Conservation (phyloP, 2,113 vertebrate genomes). For the Mesembrinibis cayennensis region DNA sequence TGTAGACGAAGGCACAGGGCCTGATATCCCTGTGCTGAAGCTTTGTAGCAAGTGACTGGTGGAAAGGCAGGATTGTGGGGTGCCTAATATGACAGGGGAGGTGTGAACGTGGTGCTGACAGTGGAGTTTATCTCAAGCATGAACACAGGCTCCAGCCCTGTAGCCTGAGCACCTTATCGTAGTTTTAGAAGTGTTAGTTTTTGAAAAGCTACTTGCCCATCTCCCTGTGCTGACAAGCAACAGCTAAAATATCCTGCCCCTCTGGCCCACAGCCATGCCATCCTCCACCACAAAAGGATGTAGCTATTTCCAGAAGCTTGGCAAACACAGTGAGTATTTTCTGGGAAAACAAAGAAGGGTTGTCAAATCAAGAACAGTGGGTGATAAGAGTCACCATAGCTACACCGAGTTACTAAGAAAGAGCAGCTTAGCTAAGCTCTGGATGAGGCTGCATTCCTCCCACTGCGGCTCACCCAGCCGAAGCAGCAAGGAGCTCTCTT, state of each 20-base stretch:
- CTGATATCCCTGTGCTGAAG: not conserved
- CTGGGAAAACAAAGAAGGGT: not conserved
- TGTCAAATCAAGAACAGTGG: slow-evolving; percentile 16
- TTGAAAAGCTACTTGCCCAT: not conserved
- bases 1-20: not conserved
- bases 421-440: not conserved
- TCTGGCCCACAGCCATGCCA: not conserved
- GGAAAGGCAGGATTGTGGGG: not conserved
- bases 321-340: not conserved
- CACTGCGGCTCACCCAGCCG: not conserved
- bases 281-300: slow-evolving; percentile 23
- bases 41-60: not conserved
- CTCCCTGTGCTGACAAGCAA: slow-evolving; percentile 55
- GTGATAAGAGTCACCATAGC: slow-evolving; percentile 6
- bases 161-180: slow-evolving; percentile 60
- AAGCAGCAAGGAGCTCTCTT: not conserved
- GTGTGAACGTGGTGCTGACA: slow-evolving; percentile 63
- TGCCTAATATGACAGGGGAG: not conserved
- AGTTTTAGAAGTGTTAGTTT: slow-evolving; percentile 45
- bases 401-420: not conserved
- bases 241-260: slow-evolving; percentile 60
- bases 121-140: slow-evolving; percentile 55
- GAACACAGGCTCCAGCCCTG: slow-evolving; percentile 54
- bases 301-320: slow-evolving; percentile 42
- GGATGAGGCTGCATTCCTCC: not conserved